These are phyloP conservation scores for Ferdinandea cuprea DNA, from an alignment of 2,888 invertebrate species.

Conservation along the genomic window DNA sequence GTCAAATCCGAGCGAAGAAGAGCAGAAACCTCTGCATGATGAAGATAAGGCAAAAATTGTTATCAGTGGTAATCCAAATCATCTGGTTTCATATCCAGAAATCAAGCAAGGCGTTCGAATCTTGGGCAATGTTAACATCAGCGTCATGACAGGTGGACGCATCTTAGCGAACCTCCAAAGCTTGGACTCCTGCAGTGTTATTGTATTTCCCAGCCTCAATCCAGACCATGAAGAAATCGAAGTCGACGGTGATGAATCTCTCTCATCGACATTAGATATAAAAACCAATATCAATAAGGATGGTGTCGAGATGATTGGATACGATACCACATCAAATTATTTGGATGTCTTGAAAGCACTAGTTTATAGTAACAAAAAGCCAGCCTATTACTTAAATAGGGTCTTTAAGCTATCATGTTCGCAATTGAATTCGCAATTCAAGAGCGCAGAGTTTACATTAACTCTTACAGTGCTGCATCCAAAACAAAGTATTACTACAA, in stretches of 20 bases:
- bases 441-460: constrained; percentile 97
- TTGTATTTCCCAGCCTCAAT: constrained; percentile 96
- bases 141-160: constrained; percentile 83
- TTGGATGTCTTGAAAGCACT: constrained; percentile 83
- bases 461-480: constrained; percentile 96
- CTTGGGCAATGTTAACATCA: constrained; percentile 92
- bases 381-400: constrained; percentile 96
- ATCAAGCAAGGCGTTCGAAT: constrained; percentile 89
- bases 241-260: constrained; percentile 81
- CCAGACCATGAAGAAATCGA: constrained; percentile 94
- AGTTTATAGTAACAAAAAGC: constrained; percentile 97
- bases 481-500: constrained; percentile 84
- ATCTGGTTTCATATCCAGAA: constrained; percentile 82
- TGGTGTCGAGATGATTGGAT: constrained; percentile 86
- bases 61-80: constrained; percentile 81
- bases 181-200: constrained; percentile 96
- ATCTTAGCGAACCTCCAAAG: constrained; percentile 84
- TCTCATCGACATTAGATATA: constrained; percentile 82
- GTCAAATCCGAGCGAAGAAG: constrained; percentile 35
- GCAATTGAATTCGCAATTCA: constrained; percentile 95
- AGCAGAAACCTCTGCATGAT: constrained; percentile 22
- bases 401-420: constrained; percentile 98
- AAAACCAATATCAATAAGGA: constrained; percentile 93
- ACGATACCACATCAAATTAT: constrained; percentile 81
- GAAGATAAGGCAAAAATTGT: constrained; percentile 76